These are phyloP conservation scores for Cryptomyrus ogoouensis DNA, from an alignment of 2,113 vertebrate genomes.

Conservation along the genomic window DNA sequence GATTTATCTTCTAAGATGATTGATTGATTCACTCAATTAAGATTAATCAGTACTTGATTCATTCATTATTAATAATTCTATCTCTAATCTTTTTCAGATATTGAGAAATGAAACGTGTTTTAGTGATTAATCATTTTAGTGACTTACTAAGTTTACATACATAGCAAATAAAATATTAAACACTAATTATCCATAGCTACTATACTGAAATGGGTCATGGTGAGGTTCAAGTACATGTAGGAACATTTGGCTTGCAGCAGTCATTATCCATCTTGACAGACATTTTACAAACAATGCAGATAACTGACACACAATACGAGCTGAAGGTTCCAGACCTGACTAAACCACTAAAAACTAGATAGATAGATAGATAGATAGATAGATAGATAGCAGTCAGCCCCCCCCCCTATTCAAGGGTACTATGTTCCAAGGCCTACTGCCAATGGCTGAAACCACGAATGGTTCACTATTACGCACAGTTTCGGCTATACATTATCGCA, in stretches of 20 bases:
- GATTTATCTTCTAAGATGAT: neutral
- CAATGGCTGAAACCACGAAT: too few relatives aligned
- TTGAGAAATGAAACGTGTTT: neutral
- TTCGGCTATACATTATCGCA: neutral
- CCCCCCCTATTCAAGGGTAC: too few relatives aligned
- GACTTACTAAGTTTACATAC: neutral
- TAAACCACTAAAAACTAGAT: neutral
- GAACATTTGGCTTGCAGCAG: neutral
- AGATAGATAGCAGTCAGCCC: neutral
- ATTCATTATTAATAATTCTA: neutral
- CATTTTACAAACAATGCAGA: neutral
- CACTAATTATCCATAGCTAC: neutral
- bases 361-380: neutral
- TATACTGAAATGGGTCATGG: neutral
- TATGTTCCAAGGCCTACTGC: too few relatives aligned
- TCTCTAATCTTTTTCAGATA: neutral
- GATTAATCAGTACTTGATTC: neutral
- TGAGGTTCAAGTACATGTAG: neutral
- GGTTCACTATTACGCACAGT: neutral
- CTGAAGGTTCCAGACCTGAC: neutral
- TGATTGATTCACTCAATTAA: neutral
- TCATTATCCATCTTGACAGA: neutral
- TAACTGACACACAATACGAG: neutral
- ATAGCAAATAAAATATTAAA: neutral
- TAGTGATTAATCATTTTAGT: neutral